A percentile compares a stretch with the other conserved stretches of the same genome.
Evolutionary conservation across 2,113 vertebrate genomes (phyloP).

Genomic region (Nothoprocta perdicaria): DNA sequence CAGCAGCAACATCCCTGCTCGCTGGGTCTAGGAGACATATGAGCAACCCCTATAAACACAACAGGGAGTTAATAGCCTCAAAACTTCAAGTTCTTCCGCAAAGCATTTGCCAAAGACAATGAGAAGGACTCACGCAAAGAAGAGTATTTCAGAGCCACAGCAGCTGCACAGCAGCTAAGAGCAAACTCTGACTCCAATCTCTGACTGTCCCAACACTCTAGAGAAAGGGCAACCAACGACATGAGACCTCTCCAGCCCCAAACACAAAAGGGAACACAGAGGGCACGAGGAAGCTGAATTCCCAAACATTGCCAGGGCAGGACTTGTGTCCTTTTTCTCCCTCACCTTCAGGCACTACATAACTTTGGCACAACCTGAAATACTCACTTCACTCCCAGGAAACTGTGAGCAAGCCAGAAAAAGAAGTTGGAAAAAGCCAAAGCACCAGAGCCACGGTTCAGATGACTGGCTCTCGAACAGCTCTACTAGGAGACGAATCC

Average conservation of each 20-base stretch:
- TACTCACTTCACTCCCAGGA: not conserved
- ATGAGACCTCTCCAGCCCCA: not conserved
- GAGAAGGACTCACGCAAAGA: conserved; percentile 4
- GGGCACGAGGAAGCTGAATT: not conserved
- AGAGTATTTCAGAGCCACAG: conserved; percentile 2
- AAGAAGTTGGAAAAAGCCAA: not conserved
- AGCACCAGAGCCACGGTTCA: not conserved
- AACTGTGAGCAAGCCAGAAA: not conserved
- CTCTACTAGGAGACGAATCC: not conserved
- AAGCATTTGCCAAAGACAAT: conserved; percentile 47
- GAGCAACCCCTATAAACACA: conserved; percentile 29
- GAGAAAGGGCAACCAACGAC: not conserved
- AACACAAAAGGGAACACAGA: not conserved
- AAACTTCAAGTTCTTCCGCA: conserved; percentile 12
- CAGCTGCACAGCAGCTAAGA: conserved; percentile 26
- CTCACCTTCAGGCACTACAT: not conserved
- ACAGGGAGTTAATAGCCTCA: conserved; percentile 23
- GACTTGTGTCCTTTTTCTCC: accelerated
- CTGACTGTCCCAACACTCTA: not conserved
- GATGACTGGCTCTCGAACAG: not conserved
- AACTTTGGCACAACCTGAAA: not conserved
- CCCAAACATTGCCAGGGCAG: not conserved
- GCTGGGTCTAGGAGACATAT: not conserved
- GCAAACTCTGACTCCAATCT: not conserved
- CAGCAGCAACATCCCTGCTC: conserved; percentile 19